phyloP scores from a whole-genome alignment of 23 tunicate species.

The Trididemnum nubilum region DNA sequence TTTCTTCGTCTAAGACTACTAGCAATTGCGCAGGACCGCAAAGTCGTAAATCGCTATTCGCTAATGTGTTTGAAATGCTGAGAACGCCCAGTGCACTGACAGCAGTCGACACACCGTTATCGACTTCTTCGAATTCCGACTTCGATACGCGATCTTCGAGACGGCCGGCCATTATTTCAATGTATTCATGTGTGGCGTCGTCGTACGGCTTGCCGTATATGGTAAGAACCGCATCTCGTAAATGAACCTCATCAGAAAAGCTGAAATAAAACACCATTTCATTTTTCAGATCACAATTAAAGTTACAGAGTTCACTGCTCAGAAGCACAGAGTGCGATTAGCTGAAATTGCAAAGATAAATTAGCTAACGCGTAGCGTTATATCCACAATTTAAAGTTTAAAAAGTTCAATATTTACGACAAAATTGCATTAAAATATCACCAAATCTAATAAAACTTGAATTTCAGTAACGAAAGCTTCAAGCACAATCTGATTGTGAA shows the following conservation, averaged over 20 bases:
- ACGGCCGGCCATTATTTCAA: background rate
- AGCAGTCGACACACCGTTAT: background rate
- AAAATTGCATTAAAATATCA: too few relatives aligned
- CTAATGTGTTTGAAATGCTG: background rate
- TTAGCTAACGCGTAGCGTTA: too few relatives aligned
- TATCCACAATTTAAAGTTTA: too few relatives aligned
- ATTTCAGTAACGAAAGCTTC: too few relatives aligned
- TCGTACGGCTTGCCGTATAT: background rate
- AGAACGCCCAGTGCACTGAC: background rate
- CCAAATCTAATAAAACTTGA: too few relatives aligned
- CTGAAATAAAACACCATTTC: constrained; percentile 4
- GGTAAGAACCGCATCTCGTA: background rate
- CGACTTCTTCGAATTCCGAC: constrained; percentile 16
- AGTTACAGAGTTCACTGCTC: too few relatives aligned
- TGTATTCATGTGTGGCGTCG: background rate
- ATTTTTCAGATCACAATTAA: too few relatives aligned
- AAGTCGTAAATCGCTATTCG: background rate
- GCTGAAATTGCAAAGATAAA: too few relatives aligned
- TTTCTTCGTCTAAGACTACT: constrained; percentile 21
- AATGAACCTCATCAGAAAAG: background rate
- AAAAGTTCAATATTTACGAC: too few relatives aligned
- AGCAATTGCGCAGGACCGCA: constrained; percentile 18
- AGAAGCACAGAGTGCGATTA: too few relatives aligned
- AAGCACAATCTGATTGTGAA: too few relatives aligned
- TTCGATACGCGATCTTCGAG: background rate